These are phyloP conservation scores for Alviniconcha strummeri DNA, from an alignment of 2,888 invertebrate genomes.

Conservation along the genomic window DNA sequence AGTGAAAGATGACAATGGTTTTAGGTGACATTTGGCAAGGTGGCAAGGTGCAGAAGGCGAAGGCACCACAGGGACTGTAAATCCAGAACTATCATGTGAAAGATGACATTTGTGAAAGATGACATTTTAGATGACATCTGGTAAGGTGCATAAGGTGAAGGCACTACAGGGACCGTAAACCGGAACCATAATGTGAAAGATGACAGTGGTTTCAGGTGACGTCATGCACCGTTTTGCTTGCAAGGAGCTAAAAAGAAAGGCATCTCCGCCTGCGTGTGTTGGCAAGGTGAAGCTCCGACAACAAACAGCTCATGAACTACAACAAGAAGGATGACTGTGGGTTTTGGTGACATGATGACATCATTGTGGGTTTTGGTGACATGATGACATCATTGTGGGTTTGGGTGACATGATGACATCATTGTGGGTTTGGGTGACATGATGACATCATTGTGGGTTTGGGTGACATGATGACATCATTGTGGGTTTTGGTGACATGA, in stretches of 20 bases:
- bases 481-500: too few relatives aligned
- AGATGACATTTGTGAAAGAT: constrained; percentile 41
- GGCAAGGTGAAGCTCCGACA: constrained; percentile 34
- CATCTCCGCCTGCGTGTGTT: constrained; percentile 16
- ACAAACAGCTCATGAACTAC: constrained; percentile 57
- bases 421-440: too few relatives aligned
- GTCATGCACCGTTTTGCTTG: not conserved
- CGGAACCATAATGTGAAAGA: constrained; percentile 62
- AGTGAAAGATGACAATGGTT: constrained; percentile 46
- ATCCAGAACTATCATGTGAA: constrained; percentile 61
- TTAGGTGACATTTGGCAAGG: constrained; percentile 30
- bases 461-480: constrained; percentile 21
- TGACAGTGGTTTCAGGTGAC: constrained; percentile 38
- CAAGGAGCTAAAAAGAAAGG: constrained; percentile 37
- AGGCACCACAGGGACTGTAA: constrained; percentile 45
- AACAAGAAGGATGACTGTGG: constrained; percentile 51
- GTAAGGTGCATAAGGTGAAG: constrained; percentile 38
- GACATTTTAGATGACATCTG: constrained; percentile 26
- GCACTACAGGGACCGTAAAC: constrained; percentile 47
- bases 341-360: constrained; percentile 21
- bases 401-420: too few relatives aligned
- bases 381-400: too few relatives aligned
- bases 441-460: constrained; percentile 43
- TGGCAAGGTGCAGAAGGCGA: constrained; percentile 37
- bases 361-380: too few relatives aligned